These are phyloP conservation scores for Clarias fuscus DNA, from an alignment of 2,797 vertebrate genomes.

Conservation along the genomic window DNA sequence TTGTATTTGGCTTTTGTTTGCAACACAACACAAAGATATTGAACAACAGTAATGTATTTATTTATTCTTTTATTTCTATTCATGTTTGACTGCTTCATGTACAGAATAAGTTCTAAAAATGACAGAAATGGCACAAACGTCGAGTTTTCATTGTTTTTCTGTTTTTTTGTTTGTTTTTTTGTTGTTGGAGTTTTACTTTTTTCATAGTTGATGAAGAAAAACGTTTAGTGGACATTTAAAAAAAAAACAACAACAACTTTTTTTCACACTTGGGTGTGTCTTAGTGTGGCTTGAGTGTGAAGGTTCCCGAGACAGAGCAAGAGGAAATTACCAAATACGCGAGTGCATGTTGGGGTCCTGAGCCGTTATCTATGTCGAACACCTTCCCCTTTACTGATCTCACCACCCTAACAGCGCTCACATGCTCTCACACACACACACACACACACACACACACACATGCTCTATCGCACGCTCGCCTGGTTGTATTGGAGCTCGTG, in stretches of 20 bases:
- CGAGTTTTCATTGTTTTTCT: too few relatives aligned
- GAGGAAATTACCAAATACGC: background rate
- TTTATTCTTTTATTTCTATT: background rate
- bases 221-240: background rate
- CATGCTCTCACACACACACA: background rate
- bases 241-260: too few relatives aligned
- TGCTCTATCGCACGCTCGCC: background rate
- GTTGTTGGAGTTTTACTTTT: background rate
- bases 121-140: background rate
- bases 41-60: background rate
- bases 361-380: conserved; percentile 50
- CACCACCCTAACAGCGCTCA: conserved; percentile 5
- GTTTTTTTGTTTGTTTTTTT: too few relatives aligned
- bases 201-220: background rate
- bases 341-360: conserved; percentile 40
- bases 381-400: conserved; percentile 48
- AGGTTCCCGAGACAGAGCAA: background rate
- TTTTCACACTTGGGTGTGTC: background rate
- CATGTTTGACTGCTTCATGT: background rate
- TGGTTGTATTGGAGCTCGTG: background rate
- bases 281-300: background rate
- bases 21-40: too few relatives aligned
- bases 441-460: background rate
- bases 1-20: too few relatives aligned
- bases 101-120: background rate